A percentile compares a stretch with the other conserved stretches of the same genome.
Evolutionary conservation across 2,113 vertebrate genomes (phyloP).

Genomic region (Pterocles burchelli): DNA sequence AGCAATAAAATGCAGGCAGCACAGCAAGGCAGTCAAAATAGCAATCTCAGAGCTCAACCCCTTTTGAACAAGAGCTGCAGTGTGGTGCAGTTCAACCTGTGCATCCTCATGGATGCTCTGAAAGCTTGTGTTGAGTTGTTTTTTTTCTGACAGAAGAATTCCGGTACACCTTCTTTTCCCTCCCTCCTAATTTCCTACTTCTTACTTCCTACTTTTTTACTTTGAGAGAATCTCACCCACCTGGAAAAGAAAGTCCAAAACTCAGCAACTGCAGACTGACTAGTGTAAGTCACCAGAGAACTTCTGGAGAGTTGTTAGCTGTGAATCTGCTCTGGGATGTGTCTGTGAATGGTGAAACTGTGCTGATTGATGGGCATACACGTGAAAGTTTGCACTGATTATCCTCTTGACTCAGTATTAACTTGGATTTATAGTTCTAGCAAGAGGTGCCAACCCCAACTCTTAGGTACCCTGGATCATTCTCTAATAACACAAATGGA

Average conservation of each 20-base stretch:
- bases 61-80: neutral
- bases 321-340: neutral
- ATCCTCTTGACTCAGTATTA: neutral
- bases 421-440: neutral
- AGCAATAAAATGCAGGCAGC: neutral
- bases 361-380: neutral
- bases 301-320: neutral
- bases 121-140: neutral
- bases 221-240: neutral
- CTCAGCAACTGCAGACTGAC: neutral
- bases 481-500: neutral
- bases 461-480: accelerated
- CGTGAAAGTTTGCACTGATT: neutral
- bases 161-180: neutral
- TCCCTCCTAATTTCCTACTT: neutral
- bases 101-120: neutral
- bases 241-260: neutral
- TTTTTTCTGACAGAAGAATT: neutral
- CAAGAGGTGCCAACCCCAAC: neutral
- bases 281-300: neutral
- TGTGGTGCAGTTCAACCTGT: neutral
- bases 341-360: neutral
- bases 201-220: neutral
- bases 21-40: neutral
- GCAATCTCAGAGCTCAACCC: neutral